Evolutionary conservation across 2,888 invertebrate species (phyloP), one percentile per base, ranked within the genome.

Genomic region (Agonopterix arenella): DNA sequence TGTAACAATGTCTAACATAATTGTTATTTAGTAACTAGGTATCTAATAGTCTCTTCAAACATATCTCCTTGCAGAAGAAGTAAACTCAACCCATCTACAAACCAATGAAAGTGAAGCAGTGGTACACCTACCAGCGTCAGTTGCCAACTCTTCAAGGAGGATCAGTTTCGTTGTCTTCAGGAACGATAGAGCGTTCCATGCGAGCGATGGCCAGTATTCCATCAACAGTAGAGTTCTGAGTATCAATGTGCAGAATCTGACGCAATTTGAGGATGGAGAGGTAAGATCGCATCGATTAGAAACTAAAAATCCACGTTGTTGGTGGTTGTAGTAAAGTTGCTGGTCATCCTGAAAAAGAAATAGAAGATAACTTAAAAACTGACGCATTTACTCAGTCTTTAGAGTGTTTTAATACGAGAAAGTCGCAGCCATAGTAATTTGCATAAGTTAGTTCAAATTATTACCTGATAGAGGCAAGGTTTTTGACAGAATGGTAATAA

Each of bases 151-250:
- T 0, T 47, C 66, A 1, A 69, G 76, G 0, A 76, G 89, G 13
- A 72, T 90, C 61, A 88, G 88, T 56, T 90, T 90, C 66, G 82
- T 89, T 8, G 80, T 85, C 46, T 90, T 89, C 66, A 68, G 86
- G 2, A 88, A 82, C 57, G 84, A 88, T 56, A 72, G 81, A 13
- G 89, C 89, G 44, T 90, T 90, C 65, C 72, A 61, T 11, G 57
- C 57, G 28, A 52, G 46, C 11, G 48, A 50, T 1, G 47, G 55
- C 40, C 41, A 51, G 11, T 64, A 50, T 52, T 45, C 59, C 36
- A 84, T 90, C 46, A 85, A 84, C 62, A 90, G 90, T 56, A 69
- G 84, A 16, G 81, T 92, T 0, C 71, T 92, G 3, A 91, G 86
- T 59, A 70, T 89, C 56, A 88, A 84, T 37, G 74, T 88, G 0